phyloP scores from a whole-genome alignment of 2,113 vertebrate genomes.

The Strix aluco region DNA sequence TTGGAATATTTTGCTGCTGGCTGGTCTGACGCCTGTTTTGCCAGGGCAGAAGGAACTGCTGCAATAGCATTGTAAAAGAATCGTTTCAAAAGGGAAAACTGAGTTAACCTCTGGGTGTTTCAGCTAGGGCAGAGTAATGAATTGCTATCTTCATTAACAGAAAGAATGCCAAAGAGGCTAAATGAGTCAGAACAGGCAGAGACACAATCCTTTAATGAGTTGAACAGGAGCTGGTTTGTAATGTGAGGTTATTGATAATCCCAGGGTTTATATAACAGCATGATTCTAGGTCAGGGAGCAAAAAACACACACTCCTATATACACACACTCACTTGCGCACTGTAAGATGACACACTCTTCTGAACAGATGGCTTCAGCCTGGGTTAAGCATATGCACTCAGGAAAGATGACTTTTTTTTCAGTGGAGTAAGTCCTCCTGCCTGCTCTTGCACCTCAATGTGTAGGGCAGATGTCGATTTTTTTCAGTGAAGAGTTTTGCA shows the following conservation, averaged over 20 bases:
- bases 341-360: background rate
- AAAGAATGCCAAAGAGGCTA: slow-evolving; percentile 37
- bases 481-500: background rate
- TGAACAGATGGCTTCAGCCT: background rate
- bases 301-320: background rate
- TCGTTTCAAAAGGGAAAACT: slow-evolving; percentile 52
- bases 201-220: slow-evolving; percentile 61
- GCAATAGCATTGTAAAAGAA: slow-evolving; percentile 31
- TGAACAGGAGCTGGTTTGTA: slow-evolving; percentile 65
- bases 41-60: slow-evolving; percentile 52
- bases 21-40: slow-evolving; percentile 39
- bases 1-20: slow-evolving; percentile 59
- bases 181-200: slow-evolving; percentile 68
- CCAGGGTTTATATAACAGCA: slow-evolving; percentile 58
- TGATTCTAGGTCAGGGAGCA: slow-evolving; percentile 71
- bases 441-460: background rate
- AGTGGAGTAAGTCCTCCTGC: background rate
- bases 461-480: background rate
- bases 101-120: slow-evolving; percentile 64
- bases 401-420: background rate
- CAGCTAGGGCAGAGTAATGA: slow-evolving; percentile 34
- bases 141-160: slow-evolving; percentile 55
- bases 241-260: slow-evolving; percentile 69
- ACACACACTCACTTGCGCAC: background rate
- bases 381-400: background rate